Conservation (phyloP, 1,140 invertebrate genomes). For the Temnothorax longispinosus region DNA sequence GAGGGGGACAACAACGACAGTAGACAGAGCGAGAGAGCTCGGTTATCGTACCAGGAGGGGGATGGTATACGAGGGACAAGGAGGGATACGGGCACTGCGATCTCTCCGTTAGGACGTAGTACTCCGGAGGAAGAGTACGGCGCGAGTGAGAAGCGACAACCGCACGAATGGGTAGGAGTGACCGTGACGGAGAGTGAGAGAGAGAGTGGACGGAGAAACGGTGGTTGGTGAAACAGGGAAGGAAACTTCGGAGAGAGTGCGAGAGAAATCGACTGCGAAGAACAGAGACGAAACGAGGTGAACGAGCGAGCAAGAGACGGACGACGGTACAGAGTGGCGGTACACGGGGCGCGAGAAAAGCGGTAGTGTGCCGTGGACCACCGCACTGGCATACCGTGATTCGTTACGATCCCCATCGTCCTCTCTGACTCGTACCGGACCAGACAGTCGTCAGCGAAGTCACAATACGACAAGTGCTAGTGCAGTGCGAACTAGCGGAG, state of each 20-base stretch:
- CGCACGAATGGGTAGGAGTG: slow-evolving; percentile 65
- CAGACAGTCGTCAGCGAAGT: slow-evolving; percentile 78
- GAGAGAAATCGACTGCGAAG: slow-evolving; percentile 69
- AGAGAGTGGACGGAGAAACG: slow-evolving; percentile 74
- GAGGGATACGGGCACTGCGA: slow-evolving; percentile 61
- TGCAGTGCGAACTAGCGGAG: slow-evolving; percentile 77
- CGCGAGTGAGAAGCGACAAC: slow-evolving; percentile 59
- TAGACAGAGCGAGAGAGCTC: slow-evolving; percentile 74
- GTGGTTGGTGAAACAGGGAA: slow-evolving; percentile 49
- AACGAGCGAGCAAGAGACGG: slow-evolving; percentile 78
- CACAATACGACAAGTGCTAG: slow-evolving; percentile 82
- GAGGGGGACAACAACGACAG: slow-evolving; percentile 63
- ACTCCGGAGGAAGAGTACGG: slow-evolving; percentile 66
- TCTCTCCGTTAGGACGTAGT: slow-evolving; percentile 63
- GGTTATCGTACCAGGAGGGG: slow-evolving; percentile 74
- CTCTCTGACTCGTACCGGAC: slow-evolving; percentile 75
- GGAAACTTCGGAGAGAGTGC: slow-evolving; percentile 61
- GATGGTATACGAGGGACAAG: slow-evolving; percentile 64
- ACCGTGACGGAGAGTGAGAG: slow-evolving; percentile 52
- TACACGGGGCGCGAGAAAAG: slow-evolving; percentile 86
- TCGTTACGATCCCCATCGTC: slow-evolving; percentile 83
- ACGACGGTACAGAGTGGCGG: slow-evolving; percentile 84
- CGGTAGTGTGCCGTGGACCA: slow-evolving; percentile 86
- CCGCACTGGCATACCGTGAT: slow-evolving; percentile 86
- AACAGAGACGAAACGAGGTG: slow-evolving; percentile 73